phyloP scores from a whole-genome alignment of 1,140 invertebrate genomes.

The Aphis craccivora region DNA sequence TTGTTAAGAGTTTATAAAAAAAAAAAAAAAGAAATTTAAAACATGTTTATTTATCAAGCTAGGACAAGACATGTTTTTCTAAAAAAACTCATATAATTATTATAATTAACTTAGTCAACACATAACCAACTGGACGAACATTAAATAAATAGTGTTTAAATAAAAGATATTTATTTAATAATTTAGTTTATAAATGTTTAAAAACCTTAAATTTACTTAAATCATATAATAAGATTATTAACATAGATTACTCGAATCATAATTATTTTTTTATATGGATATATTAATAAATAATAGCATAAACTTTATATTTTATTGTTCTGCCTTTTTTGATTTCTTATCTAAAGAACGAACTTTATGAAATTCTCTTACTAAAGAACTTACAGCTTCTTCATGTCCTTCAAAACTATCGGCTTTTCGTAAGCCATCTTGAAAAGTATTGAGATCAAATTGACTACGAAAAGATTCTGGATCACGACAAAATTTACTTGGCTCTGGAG shows the following conservation, averaged over 20 bases:
- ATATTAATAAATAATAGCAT: neutral
- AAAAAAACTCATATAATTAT: neutral
- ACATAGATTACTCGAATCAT: neutral
- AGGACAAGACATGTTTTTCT: neutral
- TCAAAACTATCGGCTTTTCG: slow-evolving; percentile 72
- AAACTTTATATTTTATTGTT: neutral
- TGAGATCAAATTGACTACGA: slow-evolving; percentile 62
- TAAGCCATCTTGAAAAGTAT: slow-evolving; percentile 59
- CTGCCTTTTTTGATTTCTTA: slow-evolving; percentile 51
- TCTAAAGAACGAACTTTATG: slow-evolving; percentile 69
- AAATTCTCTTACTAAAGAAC: slow-evolving; percentile 75
- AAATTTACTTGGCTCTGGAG: slow-evolving; percentile 60
- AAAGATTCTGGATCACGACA: slow-evolving; percentile 63
- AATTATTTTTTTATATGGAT: neutral
- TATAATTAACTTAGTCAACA: neutral
- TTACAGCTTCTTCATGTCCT: slow-evolving; percentile 76
- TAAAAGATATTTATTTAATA: too few species aligned
- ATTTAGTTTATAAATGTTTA: neutral
- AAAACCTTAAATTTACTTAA: neutral
- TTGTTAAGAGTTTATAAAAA: neutral
- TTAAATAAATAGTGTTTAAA: neutral
- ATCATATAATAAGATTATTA: neutral
- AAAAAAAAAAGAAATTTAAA: neutral
- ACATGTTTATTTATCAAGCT: neutral
- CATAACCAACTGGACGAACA: neutral